A percentile compares a stretch with the other conserved stretches of the same genome.
Evolutionary conservation across 2,113 vertebrate genomes (phyloP).

Genomic region (Pachycephala philippinensis): DNA sequence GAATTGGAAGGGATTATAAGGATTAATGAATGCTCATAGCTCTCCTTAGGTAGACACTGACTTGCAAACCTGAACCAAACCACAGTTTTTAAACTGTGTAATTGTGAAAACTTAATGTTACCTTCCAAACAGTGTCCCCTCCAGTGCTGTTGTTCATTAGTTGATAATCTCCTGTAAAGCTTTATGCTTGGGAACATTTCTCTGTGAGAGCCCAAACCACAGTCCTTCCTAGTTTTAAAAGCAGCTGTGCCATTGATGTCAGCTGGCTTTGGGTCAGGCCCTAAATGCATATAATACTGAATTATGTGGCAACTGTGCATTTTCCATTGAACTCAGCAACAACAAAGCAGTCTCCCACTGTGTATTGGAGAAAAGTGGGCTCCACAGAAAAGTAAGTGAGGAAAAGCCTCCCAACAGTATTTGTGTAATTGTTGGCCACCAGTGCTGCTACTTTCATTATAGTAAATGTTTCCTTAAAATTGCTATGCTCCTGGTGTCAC

Average conservation of each 20-base stretch:
- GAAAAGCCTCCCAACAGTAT: not conserved
- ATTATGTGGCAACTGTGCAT: not conserved
- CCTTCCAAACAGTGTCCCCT: not conserved
- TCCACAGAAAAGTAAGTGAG: not conserved
- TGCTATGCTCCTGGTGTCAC: not conserved
- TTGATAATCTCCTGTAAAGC: not conserved
- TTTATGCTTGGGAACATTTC: not conserved
- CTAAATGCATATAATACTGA: not conserved
- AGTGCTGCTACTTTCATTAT: not conserved
- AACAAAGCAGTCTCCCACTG: not conserved
- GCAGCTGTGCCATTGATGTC: not conserved
- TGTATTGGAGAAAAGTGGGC: not conserved
- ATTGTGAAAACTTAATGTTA: not conserved
- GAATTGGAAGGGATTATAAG: conserved; percentile 1
- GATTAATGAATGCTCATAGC: not conserved
- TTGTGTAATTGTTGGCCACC: not conserved
- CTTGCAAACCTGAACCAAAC: conserved; percentile 21
- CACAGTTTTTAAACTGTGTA: not conserved
- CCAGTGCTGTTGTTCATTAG: not conserved
- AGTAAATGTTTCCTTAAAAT: not conserved
- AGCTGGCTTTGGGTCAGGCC: not conserved
- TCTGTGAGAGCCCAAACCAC: not conserved
- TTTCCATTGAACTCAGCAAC: not conserved
- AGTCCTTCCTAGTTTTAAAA: not conserved
- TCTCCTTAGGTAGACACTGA: not conserved